Evolutionary conservation across 2,113 vertebrate genomes (phyloP), one percentile per base, ranked within the genome.

Genomic region (Hucho hucho): DNA sequence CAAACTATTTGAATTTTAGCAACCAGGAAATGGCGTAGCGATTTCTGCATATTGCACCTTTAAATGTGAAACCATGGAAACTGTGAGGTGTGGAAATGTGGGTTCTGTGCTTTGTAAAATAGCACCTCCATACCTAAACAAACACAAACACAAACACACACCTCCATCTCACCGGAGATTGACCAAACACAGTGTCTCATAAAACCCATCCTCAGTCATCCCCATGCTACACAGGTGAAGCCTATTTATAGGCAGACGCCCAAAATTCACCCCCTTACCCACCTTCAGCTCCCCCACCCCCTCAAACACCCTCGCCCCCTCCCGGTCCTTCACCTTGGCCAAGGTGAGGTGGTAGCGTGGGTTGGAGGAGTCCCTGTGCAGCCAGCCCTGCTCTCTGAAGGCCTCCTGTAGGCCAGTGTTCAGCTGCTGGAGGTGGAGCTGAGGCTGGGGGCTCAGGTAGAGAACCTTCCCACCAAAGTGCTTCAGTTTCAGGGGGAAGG

Each of bases 401-500:
- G 87, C 90, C 61, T 90, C 88, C 77, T 88, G 87, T 49, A 96
- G 81, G 12, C 59, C 73, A 0, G 46, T 69, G 75, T 93, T 95
- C 69, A 93, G 87, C 28, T 68, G 75, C 26, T 87, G 87, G 58
- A 95, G 64, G 7, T 80, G 80, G 0, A 86, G 86, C 4, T 80
- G 72, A 0, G 94, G 91, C 22, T 84, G 85, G 0, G 93, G 93
- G 1, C 79, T 82, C 3, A 95, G 78, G 74, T 87, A 93, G 0
- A 97, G 91, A 69, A 95, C 93, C 4, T 28, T 91, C 3, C 90
- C 90, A 1, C 75, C 75, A 70, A 95, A 92, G 43, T 93, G 86
- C 3, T 89, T 92, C 16, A 94, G 80, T 69, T 81, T 87, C 4
- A 74, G 64, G 0, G 72, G 76, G 67, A 96, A 95, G 6, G 63